A percentile compares a stretch with the other conserved stretches of the same genome.
phyloP scores from a whole-genome alignment of 1,140 invertebrate genomes.

The Drosophila trapezifrons region DNA sequence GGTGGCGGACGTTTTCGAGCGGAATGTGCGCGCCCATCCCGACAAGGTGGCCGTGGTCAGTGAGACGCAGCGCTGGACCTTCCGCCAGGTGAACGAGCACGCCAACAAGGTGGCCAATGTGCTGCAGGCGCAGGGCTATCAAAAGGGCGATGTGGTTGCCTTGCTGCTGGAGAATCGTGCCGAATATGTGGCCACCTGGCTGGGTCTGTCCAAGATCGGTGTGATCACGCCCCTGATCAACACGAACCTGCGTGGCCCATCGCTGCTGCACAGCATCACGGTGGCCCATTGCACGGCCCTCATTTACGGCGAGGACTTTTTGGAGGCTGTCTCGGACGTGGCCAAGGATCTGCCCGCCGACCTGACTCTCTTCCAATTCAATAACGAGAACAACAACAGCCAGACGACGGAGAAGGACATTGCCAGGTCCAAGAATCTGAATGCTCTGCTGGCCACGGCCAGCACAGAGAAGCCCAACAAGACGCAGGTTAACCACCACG shows the following conservation, averaged over 20 bases:
- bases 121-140: conserved; percentile 90
- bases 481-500: conserved; percentile 80
- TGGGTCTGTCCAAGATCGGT: conserved; percentile 95
- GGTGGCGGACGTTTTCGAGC: conserved; percentile 90
- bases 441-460: conserved; percentile 51
- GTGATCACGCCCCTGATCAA: conserved; percentile 96
- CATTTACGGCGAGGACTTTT: conserved; percentile 89
- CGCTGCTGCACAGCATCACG: conserved; percentile 93
- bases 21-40: conserved; percentile 89
- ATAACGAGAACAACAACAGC: conserved; percentile 75
- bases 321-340: conserved; percentile 57
- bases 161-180: conserved; percentile 95
- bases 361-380: conserved; percentile 86
- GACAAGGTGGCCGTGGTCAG: conserved; percentile 91
- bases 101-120: conserved; percentile 94
- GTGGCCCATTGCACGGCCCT: conserved; percentile 92
- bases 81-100: conserved; percentile 91
- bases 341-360: conserved; percentile 59
- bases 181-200: conserved; percentile 94
- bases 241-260: conserved; percentile 92
- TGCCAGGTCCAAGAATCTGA: conserved; percentile 66
- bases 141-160: conserved; percentile 94
- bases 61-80: conserved; percentile 90
- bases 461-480: conserved; percentile 62
- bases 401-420: conserved; percentile 52